A percentile compares a stretch with the other conserved stretches of the same genome.
phyloP scores from a whole-genome alignment of 2,888 invertebrate genomes.

The Anthrax anthrax region DNA sequence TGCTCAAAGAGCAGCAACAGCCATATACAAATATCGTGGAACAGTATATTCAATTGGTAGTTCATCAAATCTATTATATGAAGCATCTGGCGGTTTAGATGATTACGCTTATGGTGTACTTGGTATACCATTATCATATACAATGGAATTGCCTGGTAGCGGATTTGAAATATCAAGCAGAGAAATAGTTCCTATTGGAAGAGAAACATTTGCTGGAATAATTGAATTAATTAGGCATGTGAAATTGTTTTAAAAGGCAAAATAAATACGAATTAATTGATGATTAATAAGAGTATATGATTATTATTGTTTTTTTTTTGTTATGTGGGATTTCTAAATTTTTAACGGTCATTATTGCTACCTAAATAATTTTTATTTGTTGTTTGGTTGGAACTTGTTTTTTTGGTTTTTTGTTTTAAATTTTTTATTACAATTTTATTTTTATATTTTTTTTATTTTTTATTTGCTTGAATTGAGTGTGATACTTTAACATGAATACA shows the following conservation, averaged over 20 bases:
- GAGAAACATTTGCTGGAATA: constrained; percentile 32
- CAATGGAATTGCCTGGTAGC: constrained; percentile 50
- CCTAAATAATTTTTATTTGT: no score
- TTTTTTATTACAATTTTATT: no score
- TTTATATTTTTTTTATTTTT: not conserved
- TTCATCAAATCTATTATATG: constrained; percentile 38
- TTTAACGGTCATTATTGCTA: no score
- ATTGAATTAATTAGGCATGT: constrained; percentile 32
- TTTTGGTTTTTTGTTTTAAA: not conserved
- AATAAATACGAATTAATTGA: not conserved
- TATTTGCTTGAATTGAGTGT: not conserved
- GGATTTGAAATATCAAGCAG: constrained; percentile 28
- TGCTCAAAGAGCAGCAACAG: constrained; percentile 27
- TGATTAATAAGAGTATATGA: no score
- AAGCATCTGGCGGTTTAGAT: constrained; percentile 46
- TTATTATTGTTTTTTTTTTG: no score
- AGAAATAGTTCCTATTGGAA: constrained; percentile 31
- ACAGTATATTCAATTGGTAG: constrained; percentile 40
- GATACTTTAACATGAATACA: no score
- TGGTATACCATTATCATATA: constrained; percentile 45
- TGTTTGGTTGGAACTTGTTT: no score
- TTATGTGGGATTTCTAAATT: no score
- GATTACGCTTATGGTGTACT: constrained; percentile 48
- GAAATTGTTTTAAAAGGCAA: constrained; percentile 15
- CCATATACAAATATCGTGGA: constrained; percentile 31